Evolutionary conservation across 23 tunicate species (phyloP).

Genomic region (Trididemnum clinides): DNA sequence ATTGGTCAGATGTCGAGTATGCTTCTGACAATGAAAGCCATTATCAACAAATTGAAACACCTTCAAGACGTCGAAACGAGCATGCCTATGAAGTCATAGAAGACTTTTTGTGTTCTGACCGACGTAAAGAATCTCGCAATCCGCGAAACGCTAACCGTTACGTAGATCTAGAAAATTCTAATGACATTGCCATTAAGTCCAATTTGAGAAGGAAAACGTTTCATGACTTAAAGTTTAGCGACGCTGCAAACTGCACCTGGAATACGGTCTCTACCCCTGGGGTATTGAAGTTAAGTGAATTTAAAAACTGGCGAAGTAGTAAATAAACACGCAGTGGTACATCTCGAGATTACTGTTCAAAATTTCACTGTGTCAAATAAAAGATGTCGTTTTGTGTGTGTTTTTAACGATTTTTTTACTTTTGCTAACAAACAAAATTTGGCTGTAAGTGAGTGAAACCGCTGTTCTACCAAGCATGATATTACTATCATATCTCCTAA

Average conservation of each 20-base stretch:
- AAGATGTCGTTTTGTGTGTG: too few species aligned
- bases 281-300: conserved; percentile 23
- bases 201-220: not conserved
- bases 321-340: not conserved
- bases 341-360: not conserved
- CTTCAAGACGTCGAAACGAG: not conserved
- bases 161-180: not conserved
- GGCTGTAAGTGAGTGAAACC: too few species aligned
- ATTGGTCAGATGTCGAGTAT: not conserved
- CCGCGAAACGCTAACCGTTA: not conserved
- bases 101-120: not conserved
- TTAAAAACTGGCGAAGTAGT: not conserved
- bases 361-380: not conserved
- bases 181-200: not conserved
- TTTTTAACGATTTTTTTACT: too few species aligned
- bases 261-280: conserved; percentile 38
- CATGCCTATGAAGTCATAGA: not conserved
- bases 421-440: too few species aligned
- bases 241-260: conserved; percentile 24
- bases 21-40: not conserved
- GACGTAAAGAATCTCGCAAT: not conserved
- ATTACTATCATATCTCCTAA: too few species aligned
- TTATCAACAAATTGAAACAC: conserved; percentile 16
- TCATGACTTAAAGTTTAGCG: not conserved
- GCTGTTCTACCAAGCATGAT: too few species aligned